Conservation (phyloP, 1,140 invertebrate species). For the Wasmannia auropunctata region DNA sequence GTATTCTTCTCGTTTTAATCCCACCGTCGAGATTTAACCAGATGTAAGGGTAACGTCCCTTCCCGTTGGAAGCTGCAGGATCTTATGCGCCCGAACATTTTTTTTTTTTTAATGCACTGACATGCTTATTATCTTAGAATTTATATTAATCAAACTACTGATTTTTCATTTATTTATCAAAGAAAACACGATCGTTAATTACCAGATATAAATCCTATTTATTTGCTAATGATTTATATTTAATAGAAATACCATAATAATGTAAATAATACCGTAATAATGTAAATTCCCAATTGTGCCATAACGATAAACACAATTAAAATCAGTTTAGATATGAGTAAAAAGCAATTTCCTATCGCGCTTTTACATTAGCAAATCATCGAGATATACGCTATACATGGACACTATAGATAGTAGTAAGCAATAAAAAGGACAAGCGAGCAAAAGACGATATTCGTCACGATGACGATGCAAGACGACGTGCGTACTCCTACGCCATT, state of each 20-base stretch:
- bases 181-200: not conserved
- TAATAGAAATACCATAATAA: not conserved
- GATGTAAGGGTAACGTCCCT: conserved; percentile 6
- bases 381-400: too few species aligned
- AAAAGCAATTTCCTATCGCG: not conserved
- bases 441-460: not conserved
- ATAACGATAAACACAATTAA: not conserved
- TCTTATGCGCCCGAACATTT: not conserved
- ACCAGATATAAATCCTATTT: not conserved
- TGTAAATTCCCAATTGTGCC: not conserved
- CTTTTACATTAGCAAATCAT: not conserved
- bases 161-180: not conserved
- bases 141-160: not conserved
- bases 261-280: not conserved
- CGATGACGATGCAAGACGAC: not conserved
- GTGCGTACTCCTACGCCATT: not conserved
- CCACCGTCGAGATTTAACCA: conserved; percentile 37
- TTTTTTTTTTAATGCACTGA: not conserved
- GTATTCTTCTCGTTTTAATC: conserved; percentile 53
- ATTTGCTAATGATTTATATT: not conserved
- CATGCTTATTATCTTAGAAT: not conserved
- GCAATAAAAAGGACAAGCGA: not conserved
- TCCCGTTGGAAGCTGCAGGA: not conserved
- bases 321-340: not conserved
- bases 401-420: not conserved